These are phyloP conservation scores for Cosmia pyralina DNA, from an alignment of 2,888 invertebrate species.

Conservation along the genomic window DNA sequence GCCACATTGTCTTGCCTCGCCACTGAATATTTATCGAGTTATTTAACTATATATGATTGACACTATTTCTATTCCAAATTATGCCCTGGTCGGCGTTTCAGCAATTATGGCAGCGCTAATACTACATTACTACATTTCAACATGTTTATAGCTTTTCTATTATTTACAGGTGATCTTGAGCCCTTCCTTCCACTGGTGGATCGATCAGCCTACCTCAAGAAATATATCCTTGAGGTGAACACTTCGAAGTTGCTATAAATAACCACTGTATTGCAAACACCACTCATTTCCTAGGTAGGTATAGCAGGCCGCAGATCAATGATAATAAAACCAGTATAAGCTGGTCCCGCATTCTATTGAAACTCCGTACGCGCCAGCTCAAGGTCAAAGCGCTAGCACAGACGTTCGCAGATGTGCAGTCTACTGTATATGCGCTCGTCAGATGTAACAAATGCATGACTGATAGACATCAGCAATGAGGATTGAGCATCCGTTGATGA, in stretches of 20 bases:
- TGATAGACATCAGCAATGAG: conserved; percentile 42
- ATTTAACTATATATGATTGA: not conserved
- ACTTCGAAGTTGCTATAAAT: conserved; percentile 24
- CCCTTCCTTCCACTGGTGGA: not conserved
- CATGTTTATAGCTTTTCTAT: not conserved
- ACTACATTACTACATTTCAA: not conserved
- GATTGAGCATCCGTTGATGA: conserved; percentile 23
- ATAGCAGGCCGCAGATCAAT: not conserved
- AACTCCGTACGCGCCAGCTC: not conserved
- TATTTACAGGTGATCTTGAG: not conserved
- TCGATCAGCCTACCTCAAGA: conserved; percentile 1
- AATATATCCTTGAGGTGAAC: conserved; percentile 2
- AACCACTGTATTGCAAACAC: conserved; percentile 9
- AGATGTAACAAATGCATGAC: conserved; percentile 36
- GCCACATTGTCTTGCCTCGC: not conserved
- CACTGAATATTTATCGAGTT: not conserved
- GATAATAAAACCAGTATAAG: not conserved
- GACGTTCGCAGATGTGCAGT: no score
- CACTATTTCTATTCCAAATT: not conserved
- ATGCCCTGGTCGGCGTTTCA: not conserved
- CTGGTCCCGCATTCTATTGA: not conserved
- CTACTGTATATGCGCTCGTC: not conserved
- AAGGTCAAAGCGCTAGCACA: not conserved
- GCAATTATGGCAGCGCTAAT: not conserved
- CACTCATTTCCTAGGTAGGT: conserved; percentile 14